A percentile compares a stretch with the other conserved stretches of the same genome.
phyloP scores from a whole-genome alignment of 2,113 vertebrate genomes.

The Gobio gobio region DNA sequence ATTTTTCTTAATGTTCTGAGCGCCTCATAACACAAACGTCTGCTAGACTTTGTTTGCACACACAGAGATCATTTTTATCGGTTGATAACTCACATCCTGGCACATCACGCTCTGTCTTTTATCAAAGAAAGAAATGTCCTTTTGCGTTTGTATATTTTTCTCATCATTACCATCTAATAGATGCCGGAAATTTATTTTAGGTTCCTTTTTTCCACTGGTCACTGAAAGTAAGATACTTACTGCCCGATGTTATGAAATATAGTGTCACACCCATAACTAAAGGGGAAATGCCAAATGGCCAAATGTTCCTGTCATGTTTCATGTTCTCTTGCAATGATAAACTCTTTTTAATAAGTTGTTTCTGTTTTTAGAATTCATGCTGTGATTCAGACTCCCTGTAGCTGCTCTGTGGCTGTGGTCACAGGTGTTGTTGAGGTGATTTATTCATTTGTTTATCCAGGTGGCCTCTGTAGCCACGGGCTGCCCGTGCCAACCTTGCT shows the following conservation, averaged over 20 bases:
- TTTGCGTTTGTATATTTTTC: background rate
- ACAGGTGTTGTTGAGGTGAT: conserved; percentile 28
- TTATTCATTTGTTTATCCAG: conserved; percentile 47
- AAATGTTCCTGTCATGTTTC: conserved; percentile 33
- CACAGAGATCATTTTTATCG: background rate
- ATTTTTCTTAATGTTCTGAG: conserved; percentile 10
- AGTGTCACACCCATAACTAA: background rate
- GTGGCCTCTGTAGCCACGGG: conserved; percentile 43
- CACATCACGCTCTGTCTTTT: background rate
- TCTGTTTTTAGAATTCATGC: conserved; percentile 24
- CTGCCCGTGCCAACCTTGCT: conserved; percentile 51
- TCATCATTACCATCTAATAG: background rate
- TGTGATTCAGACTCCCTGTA: conserved; percentile 25
- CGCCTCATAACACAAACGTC: background rate
- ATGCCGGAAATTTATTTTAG: background rate
- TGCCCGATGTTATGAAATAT: background rate
- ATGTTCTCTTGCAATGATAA: conserved; percentile 9
- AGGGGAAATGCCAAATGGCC: background rate
- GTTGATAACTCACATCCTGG: conserved; percentile 14
- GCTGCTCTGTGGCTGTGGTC: background rate
- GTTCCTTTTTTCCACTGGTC: background rate
- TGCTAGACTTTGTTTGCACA: background rate
- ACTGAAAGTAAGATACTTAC: background rate
- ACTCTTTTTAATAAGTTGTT: conserved; percentile 33
- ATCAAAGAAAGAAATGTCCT: background rate